Conservation (phyloP, 2,113 vertebrate species). For the Archocentrus centrarchus region DNA sequence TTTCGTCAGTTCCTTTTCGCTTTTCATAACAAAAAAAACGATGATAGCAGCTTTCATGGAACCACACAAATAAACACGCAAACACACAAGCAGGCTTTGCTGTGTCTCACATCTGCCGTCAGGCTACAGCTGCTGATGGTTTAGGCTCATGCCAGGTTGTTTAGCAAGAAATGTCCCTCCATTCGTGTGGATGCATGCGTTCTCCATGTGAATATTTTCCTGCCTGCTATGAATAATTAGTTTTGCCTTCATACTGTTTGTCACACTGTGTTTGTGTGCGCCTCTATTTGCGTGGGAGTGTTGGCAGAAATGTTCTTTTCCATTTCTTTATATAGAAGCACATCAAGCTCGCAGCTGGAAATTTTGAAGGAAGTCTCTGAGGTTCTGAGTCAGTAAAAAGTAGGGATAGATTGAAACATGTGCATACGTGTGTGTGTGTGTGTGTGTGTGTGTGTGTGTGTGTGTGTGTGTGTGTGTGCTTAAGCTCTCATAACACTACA, state of each 20-base stretch:
- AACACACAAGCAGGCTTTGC: background rate
- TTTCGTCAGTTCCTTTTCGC: background rate
- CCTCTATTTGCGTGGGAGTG: constrained; percentile 8
- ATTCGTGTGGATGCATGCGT: constrained; percentile 16
- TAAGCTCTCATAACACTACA: background rate
- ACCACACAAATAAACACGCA: background rate
- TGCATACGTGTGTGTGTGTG: fast-evolving
- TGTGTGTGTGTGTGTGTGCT: background rate
- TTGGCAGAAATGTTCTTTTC: constrained; percentile 31
- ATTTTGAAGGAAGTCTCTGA: constrained; percentile 25
- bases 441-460: background rate
- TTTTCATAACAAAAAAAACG: background rate
- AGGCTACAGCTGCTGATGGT: background rate
- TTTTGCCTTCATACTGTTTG: constrained; percentile 37
- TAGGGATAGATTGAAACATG: background rate
- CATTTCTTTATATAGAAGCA: constrained; percentile 44
- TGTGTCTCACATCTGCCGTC: background rate
- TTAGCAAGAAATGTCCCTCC: constrained; percentile 14
- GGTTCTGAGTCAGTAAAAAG: constrained; percentile 34
- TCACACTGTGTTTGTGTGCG: constrained; percentile 22
- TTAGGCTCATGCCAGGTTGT: background rate
- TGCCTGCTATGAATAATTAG: constrained; percentile 37
- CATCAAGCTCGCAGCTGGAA: constrained; percentile 31
- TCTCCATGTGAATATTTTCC: constrained; percentile 5
- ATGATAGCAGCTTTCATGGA: background rate